Base-by-base conservation (phyloP, 2,797 vertebrate genomes). In the Cynodonichthys magdalenae region DNA sequence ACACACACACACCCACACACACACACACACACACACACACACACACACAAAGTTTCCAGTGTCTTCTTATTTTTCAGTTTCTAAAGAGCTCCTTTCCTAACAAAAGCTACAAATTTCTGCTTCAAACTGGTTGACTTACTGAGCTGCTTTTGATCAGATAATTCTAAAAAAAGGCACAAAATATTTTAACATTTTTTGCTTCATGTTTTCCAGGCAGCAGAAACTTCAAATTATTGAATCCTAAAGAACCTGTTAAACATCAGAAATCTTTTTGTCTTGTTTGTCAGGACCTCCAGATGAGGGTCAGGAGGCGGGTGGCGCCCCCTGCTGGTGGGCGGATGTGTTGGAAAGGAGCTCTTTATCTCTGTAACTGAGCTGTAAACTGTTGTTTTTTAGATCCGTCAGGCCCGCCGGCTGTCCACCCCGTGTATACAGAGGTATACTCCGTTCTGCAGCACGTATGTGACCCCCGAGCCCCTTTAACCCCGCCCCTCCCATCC, bases 381-480 rank as follows among this genome's bases (percentile, higher is more conserved):
- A 83, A 72, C 77, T 98, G 94, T 91, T 89, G 77, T 96, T 97
- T 89, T 90, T 1, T 96, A 99, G 96, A 95, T 98, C 92, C 95
- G 96, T 93, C 96, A 97, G 94, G 93, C 95, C 93, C 94, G 97
- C 84, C 90, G 97, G 92, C 94, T 98, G 93, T 99, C 96, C 92
- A 97, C 94, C 88, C 96, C 97, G 85, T 98, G 96, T 96, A 95
- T 97, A 94, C 95, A 94, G 96, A 97, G 95, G 95, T 97, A 98
- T 94, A 96, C 95, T 80, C 75, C 81, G 3, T 93, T 95, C 93
- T 95, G 92, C 94, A 90, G 92, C 95, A 95, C 93, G 95, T 95
- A 95, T 94, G 95, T 96, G 94, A 93, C 65, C 93, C 63, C 24
- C 92, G 63, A 27, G 90, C 91, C 89, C 87, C 88, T 89, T 93